Evolutionary conservation across 2,113 vertebrate genomes (phyloP).

Genomic region (Platanista minor): DNA sequence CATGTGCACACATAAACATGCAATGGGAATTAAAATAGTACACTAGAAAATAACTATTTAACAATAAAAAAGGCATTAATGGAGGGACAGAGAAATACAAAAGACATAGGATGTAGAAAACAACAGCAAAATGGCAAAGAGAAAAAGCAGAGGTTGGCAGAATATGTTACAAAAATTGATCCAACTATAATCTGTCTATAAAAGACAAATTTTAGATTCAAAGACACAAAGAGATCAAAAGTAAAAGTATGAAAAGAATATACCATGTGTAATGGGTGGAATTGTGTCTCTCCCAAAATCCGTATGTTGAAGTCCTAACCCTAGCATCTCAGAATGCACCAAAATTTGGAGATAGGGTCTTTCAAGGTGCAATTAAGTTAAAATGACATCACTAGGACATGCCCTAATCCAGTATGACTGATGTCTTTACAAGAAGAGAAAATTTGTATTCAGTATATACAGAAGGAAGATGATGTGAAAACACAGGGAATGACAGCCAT

Average conservation of each 20-base stretch:
- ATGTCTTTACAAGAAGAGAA: not conserved
- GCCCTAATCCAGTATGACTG: not conserved
- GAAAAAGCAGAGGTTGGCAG: not conserved
- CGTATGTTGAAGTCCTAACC: not conserved
- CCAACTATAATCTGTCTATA: not conserved
- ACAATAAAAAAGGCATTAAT: not conserved
- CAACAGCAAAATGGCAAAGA: not conserved
- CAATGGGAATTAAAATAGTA: not conserved
- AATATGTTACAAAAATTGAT: not conserved
- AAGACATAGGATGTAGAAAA: not conserved
- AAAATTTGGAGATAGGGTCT: not conserved
- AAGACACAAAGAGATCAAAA: not conserved
- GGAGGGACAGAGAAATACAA: not conserved
- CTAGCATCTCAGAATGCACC: not conserved
- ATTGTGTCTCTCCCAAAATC: not conserved
- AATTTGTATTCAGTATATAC: not conserved
- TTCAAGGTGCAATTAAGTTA: not conserved
- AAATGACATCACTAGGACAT: not conserved
- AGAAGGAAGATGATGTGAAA: not conserved
- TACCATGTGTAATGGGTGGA: not conserved
- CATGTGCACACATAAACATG: too few relatives aligned
- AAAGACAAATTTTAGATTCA: not conserved
- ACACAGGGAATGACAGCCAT: not conserved
- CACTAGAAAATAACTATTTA: not conserved
- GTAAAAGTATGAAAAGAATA: not conserved